phyloP scores from a whole-genome alignment of 2,888 invertebrate genomes.

The Thymelicus sylvestris region DNA sequence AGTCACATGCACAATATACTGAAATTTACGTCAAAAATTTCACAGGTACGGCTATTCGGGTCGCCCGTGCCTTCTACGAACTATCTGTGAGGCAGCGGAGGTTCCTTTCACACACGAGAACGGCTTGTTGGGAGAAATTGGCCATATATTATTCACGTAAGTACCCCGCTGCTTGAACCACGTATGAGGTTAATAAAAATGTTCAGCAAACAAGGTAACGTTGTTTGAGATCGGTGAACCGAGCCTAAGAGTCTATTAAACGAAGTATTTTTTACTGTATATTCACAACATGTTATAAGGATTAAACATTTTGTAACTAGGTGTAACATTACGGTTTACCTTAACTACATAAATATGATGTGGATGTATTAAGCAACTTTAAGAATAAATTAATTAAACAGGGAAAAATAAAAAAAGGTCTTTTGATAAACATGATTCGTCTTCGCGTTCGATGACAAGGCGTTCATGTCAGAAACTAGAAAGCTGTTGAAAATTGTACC shows the following conservation, averaged over 20 bases:
- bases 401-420: no score
- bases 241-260: background rate
- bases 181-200: constrained; percentile 37
- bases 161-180: constrained; percentile 70
- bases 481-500: no score
- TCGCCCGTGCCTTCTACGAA: constrained; percentile 88
- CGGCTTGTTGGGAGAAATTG: constrained; percentile 89
- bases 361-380: no score
- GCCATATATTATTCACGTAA: constrained; percentile 91
- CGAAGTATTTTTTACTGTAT: background rate
- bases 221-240: constrained; percentile 13
- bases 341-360: no score
- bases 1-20: constrained; percentile 14
- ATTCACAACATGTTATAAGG: no score
- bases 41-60: constrained; percentile 86
- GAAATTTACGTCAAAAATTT: constrained; percentile 20
- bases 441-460: no score
- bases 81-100: constrained; percentile 91
- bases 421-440: no score
- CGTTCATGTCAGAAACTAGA: no score
- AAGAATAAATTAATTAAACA: no score
- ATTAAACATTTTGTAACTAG: no score
- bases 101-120: constrained; percentile 87
- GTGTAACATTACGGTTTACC: no score
- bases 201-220: constrained; percentile 24